phyloP scores from a whole-genome alignment of 2,888 invertebrate species.

The Lasioglossum malachurum region DNA sequence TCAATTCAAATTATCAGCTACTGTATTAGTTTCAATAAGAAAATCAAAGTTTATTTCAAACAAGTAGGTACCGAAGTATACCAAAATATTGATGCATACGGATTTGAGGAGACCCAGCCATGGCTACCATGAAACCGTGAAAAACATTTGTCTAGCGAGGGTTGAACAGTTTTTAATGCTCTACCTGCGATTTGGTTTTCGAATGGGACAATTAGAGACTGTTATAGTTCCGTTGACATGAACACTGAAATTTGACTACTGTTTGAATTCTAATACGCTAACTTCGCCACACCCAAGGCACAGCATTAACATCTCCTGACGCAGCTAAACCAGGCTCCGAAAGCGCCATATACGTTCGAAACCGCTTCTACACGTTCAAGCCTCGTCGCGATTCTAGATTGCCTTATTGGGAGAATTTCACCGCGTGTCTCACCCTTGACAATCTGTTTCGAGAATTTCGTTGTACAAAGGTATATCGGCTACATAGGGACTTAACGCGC shows the following conservation, averaged over 20 bases:
- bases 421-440: conserved; percentile 5
- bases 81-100: background rate
- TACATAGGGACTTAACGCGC: background rate
- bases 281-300: background rate
- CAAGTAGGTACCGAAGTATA: background rate
- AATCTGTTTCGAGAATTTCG: conserved; percentile 23
- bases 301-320: conserved; percentile 16
- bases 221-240: background rate
- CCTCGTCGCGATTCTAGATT: background rate
- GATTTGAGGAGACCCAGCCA: background rate
- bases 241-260: background rate
- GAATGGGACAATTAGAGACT: background rate
- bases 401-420: conserved; percentile 25
- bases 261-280: background rate
- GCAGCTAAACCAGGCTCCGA: background rate
- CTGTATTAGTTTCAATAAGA: background rate
- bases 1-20: background rate
- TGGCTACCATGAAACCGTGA: background rate
- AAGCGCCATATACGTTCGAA: background rate
- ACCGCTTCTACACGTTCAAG: conserved; percentile 9
- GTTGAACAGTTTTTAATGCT: background rate
- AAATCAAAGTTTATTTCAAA: background rate
- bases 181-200: background rate
- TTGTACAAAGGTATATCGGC: background rate
- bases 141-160: background rate